phyloP scores from a whole-genome alignment of 2,888 invertebrate genomes.

The Tipula helvola region DNA sequence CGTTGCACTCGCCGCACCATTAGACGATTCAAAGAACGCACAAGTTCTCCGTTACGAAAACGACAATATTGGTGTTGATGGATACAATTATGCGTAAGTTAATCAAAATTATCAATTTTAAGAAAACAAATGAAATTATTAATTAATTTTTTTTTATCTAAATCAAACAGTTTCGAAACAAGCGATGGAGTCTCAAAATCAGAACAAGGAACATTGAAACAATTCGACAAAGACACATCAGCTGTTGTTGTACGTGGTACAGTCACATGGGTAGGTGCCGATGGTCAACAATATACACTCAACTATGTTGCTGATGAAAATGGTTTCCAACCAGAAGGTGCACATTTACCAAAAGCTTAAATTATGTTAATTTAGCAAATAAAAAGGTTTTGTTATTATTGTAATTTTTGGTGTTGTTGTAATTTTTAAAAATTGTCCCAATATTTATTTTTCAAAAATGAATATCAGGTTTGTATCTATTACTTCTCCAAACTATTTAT shows the following conservation, averaged over 20 bases:
- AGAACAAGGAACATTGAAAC: constrained; percentile 40
- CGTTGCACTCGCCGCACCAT: constrained; percentile 25
- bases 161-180: constrained; percentile 35
- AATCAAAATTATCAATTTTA: background rate
- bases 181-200: constrained; percentile 41
- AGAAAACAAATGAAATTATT: background rate
- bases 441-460: too few species aligned
- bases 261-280: constrained; percentile 42
- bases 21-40: constrained; percentile 37
- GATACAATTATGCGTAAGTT: constrained; percentile 41
- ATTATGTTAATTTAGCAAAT: background rate
- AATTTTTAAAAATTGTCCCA: too few species aligned
- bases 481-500: too few species aligned
- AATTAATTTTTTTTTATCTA: background rate
- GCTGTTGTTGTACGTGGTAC: constrained; percentile 39
- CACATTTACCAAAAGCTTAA: constrained; percentile 33
- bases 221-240: constrained; percentile 41
- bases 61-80: constrained; percentile 42
- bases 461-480: too few species aligned
- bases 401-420: too few species aligned
- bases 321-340: constrained; percentile 38
- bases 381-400: background rate
- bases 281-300: constrained; percentile 45
- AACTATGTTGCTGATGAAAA: constrained; percentile 34
- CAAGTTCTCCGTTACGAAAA: constrained; percentile 47